A percentile compares a stretch with the other conserved stretches of the same genome.
Evolutionary conservation across 1,140 invertebrate genomes (phyloP).

Genomic region (Hycleus cichorii): DNA sequence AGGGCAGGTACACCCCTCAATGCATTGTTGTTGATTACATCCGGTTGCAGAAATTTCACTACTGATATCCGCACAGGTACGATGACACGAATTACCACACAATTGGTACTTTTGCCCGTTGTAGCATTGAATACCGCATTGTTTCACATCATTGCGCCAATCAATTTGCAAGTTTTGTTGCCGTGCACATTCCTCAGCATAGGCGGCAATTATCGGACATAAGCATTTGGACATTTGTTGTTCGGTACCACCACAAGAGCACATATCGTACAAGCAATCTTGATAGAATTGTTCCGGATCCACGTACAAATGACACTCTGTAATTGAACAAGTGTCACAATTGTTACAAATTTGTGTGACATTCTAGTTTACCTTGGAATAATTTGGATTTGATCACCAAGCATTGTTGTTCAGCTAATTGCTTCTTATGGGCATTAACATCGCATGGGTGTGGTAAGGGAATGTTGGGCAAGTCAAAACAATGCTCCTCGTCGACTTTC

Average conservation of each 20-base stretch:
- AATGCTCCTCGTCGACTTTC: constrained; percentile 66
- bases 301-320: constrained; percentile 48
- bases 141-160: constrained; percentile 68
- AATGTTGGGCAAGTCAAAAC: constrained; percentile 49
- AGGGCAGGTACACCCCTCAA: constrained; percentile 85
- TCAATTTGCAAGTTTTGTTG: constrained; percentile 58
- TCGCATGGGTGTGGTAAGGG: constrained; percentile 60
- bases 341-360: too few species aligned
- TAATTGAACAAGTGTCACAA: constrained; percentile 34
- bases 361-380: constrained; percentile 28
- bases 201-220: constrained; percentile 72
- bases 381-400: constrained; percentile 58
- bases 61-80: constrained; percentile 60
- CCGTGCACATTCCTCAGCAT: constrained; percentile 69
- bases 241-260: constrained; percentile 52
- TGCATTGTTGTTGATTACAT: constrained; percentile 51
- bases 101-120: constrained; percentile 71
- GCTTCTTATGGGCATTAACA: constrained; percentile 60
- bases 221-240: constrained; percentile 55
- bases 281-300: constrained; percentile 71
- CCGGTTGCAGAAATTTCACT: constrained; percentile 41
- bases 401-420: constrained; percentile 60
- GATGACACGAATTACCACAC: constrained; percentile 67
- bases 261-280: constrained; percentile 81
- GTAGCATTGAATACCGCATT: constrained; percentile 73